These are phyloP conservation scores for Saimiri boliviensis DNA, from an alignment of 2,113 vertebrate species.

Conservation along the genomic window DNA sequence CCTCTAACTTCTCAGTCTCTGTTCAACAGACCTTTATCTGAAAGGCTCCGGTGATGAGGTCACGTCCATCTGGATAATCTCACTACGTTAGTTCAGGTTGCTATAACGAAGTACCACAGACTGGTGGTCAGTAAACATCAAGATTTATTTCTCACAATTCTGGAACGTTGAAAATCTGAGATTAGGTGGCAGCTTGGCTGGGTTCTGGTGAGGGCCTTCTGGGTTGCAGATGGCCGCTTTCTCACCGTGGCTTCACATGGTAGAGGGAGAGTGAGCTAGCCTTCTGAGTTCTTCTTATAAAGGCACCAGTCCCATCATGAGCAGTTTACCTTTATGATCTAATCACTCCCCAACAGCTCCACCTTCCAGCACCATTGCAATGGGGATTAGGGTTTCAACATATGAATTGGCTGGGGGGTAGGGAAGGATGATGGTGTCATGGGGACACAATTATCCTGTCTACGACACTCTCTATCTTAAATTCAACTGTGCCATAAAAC, in stretches of 20 bases:
- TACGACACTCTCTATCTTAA: neutral
- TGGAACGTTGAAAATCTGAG: neutral
- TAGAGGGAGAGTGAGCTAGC: neutral
- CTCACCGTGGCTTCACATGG: neutral
- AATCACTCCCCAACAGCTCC: neutral
- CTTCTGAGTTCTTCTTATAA: neutral
- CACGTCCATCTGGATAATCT: neutral
- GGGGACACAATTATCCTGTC: neutral
- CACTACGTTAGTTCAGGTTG: neutral
- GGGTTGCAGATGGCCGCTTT: neutral
- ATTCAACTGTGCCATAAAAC: neutral
- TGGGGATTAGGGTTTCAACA: neutral
- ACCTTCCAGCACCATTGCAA: neutral
- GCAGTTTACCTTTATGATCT: neutral
- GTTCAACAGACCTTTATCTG: neutral
- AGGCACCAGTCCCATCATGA: neutral
- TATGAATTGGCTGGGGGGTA: neutral
- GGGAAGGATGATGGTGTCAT: too few relatives aligned
- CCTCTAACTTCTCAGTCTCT: neutral
- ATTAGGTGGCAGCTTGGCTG: neutral
- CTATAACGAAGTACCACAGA: neutral
- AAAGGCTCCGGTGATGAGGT: neutral
- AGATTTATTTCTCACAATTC: neutral
- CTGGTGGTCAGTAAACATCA: neutral
- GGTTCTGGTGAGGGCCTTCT: neutral